A percentile compares a stretch with the other conserved stretches of the same genome.
Evolutionary conservation across 2,888 invertebrate genomes (phyloP).

Genomic region (Arctia plantaginis): DNA sequence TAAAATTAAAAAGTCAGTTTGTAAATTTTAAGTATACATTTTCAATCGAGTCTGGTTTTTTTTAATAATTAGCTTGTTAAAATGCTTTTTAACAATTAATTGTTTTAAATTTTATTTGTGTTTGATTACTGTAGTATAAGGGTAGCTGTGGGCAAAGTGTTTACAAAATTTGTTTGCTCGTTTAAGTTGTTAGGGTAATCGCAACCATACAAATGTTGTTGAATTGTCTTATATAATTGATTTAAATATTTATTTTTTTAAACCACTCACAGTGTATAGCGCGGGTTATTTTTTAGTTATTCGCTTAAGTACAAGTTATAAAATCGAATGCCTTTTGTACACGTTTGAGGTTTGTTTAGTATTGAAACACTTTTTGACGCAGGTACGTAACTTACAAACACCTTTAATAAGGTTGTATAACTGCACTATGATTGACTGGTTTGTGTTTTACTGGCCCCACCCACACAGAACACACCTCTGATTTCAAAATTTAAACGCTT

Average conservation of each 20-base stretch:
- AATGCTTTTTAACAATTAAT: too few relatives aligned
- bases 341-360: conserved; percentile 16
- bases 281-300: conserved; percentile 41
- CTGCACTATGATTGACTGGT: not conserved
- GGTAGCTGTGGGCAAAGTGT: not conserved
- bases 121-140: too few relatives aligned
- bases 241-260: not conserved
- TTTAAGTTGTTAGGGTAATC: not conserved
- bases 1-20: too few relatives aligned
- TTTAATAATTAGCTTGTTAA: too few relatives aligned
- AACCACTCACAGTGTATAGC: conserved; percentile 39
- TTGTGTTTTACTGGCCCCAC: not conserved
- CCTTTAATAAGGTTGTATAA: not conserved
- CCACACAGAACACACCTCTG: not conserved
- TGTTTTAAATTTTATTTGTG: too few relatives aligned
- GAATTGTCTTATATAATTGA: not conserved
- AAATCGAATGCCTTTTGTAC: conserved; percentile 15
- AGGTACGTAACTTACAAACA: not conserved
- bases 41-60: too few relatives aligned
- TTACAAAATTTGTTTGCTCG: too few relatives aligned
- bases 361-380: not conserved
- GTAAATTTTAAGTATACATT: too few relatives aligned
- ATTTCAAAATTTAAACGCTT: not conserved
- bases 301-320: conserved; percentile 29
- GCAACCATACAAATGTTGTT: not conserved